Evolutionary conservation across 30 jellyfish, hydroid and myxozoan species (phyloP).

Genomic region (Hydractinia symbiolongicarpus): DNA sequence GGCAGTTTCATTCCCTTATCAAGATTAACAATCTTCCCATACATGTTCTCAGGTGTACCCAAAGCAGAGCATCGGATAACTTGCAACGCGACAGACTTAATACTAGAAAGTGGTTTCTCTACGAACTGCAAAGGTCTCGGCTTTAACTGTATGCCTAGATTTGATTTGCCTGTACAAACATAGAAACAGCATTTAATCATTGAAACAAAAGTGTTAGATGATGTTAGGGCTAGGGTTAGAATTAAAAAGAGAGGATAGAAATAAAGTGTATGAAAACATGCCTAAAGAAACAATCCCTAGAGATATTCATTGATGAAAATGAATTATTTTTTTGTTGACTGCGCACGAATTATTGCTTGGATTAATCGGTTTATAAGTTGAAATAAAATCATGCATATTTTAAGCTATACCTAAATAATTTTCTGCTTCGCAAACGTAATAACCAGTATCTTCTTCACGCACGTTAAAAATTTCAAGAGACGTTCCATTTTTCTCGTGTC

Average conservation of each 20-base stretch:
- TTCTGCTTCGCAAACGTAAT: slow-evolving; percentile 30
- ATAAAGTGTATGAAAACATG: too few species aligned
- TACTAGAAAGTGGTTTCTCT: slow-evolving; percentile 5
- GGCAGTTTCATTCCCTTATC: too few species aligned
- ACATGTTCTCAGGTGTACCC: background rate
- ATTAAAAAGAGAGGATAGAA: too few species aligned
- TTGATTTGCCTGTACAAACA: background rate
- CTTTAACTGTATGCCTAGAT: slow-evolving; percentile 4
- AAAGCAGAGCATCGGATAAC: background rate
- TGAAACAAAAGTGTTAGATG: too few species aligned
- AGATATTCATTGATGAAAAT: too few species aligned
- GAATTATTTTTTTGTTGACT: too few species aligned
- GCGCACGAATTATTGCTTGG: too few species aligned
- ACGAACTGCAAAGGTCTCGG: slow-evolving; percentile 5
- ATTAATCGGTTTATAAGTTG: too few species aligned
- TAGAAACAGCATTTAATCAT: too few species aligned
- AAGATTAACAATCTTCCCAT: background rate
- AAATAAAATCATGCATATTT: too few species aligned
- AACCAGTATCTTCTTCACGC: slow-evolving; percentile 22
- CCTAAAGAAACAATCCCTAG: too few species aligned
- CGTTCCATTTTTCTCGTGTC: background rate
- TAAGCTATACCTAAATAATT: slow-evolving; percentile 17
- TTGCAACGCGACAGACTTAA: background rate
- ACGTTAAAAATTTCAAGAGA: background rate
- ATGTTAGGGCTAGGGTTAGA: too few species aligned